A percentile compares a stretch with the other conserved stretches of the same genome.
These are phyloP conservation scores for Pocillopora damicornis DNA, from an alignment of 64 coral and sea anemone species.

Conservation along the genomic window DNA sequence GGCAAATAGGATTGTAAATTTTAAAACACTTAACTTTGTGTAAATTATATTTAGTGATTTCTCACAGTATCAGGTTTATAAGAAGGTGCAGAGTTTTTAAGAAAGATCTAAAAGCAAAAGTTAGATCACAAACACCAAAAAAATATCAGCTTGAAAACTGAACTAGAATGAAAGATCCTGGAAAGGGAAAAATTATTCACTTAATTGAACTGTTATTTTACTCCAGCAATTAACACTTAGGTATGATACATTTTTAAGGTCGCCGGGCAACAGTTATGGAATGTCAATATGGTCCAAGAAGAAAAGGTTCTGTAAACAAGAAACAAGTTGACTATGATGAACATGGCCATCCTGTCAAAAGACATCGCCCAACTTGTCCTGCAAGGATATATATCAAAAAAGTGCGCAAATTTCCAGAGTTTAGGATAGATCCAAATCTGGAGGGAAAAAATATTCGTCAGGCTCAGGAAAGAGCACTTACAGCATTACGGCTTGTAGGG, in stretches of 20 bases:
- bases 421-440: constrained; percentile 76
- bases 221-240: background rate
- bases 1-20: no score
- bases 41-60: no score
- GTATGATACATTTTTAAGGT: constrained; percentile 39
- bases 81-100: no score
- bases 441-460: constrained; percentile 90
- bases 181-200: no score
- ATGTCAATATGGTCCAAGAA: constrained; percentile 95
- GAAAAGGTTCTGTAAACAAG: constrained; percentile 85
- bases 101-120: no score
- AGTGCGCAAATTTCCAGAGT: constrained; percentile 97
- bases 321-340: constrained; percentile 70
- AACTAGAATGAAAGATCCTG: no score
- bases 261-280: constrained; percentile 99
- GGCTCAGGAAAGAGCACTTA: constrained; percentile 90
- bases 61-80: no score
- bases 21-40: no score
- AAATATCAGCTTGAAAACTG: background rate
- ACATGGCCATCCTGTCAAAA: constrained; percentile 62
- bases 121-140: background rate
- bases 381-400: constrained; percentile 98
- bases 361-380: constrained; percentile 91
- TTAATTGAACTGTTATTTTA: no score
- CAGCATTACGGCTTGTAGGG: constrained; percentile 82